Percentiles rank a stretch among this genome's conserved stretches.
Conservation (phyloP, 2,797 vertebrate genomes). For the Pseudotriccus pelzelni region DNA sequence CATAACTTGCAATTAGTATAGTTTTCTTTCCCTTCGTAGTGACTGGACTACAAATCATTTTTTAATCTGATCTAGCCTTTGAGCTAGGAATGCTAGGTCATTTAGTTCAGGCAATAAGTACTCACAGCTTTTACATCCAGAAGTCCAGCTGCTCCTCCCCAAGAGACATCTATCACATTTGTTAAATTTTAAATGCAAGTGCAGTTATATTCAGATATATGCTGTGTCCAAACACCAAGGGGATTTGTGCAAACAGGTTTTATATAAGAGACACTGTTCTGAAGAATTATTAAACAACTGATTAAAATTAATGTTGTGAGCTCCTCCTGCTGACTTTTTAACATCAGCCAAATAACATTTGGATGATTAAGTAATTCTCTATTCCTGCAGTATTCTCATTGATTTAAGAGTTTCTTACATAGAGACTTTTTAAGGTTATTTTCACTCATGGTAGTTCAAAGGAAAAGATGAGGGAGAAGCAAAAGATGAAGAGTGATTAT, state of each 20-base stretch:
- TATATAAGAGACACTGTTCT: neutral
- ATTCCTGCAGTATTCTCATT: neutral
- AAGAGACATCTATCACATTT: neutral
- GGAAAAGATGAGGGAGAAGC: neutral
- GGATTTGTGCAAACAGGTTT: slow-evolving; percentile 16
- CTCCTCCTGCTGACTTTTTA: slow-evolving; percentile 16
- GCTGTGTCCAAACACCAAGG: neutral
- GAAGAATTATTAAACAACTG: slow-evolving; percentile 7
- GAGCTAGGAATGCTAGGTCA: neutral
- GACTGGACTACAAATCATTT: neutral
- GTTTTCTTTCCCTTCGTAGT: neutral
- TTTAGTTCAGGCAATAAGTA: slow-evolving; percentile 13
- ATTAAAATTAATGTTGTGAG: slow-evolving; percentile 19
- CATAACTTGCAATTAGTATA: neutral
- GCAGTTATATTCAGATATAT: neutral
- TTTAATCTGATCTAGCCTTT: slow-evolving; percentile 15
- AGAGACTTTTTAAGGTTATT: neutral
- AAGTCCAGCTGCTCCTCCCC: neutral
- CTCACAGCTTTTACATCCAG: neutral
- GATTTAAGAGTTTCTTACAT: neutral
- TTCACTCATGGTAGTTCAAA: neutral
- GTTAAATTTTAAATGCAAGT: slow-evolving; percentile 13
- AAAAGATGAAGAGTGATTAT: neutral
- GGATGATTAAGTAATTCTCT: slow-evolving; percentile 4
- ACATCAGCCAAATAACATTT: neutral